Base-by-base conservation (phyloP, 2,888 invertebrate genomes). In the Drosophila sordidula region DNA sequence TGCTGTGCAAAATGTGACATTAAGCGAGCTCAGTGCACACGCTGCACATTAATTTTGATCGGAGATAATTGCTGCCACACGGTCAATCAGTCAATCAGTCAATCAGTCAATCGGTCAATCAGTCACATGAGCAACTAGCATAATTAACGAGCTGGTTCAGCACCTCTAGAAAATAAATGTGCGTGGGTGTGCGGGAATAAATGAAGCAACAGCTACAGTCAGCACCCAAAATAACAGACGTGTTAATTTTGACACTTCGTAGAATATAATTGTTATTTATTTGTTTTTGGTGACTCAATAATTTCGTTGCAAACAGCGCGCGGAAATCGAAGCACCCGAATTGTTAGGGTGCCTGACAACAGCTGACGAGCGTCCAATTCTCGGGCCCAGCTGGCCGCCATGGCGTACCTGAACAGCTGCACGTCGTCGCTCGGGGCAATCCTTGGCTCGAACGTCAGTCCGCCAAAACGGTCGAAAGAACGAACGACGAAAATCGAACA, bases 401-500 rank as follows among this genome's bases (percentile, higher is more conserved):
- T 74, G 62, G 84, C 74, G 65, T 79, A 83, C 87, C 84, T 83
- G 83, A 63, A 51, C 68, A 80, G 58, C 18, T 83, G 84, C 83
- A 83, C 83, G 83, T 83, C 87, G 78, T 25, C 80, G 42, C 64
- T 22, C 16, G 41, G 50, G 57, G 39, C 63, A 66, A 84, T 80
- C 75, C 82, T 79, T 44, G 47, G 46, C 34, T 44, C 45, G 39
- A 41, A 61, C 79, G 79, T 75, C 74, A 78, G 38, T 26, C 34
- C 39, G 36, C 59, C 59, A 61, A 61, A 54, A 55, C 25, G 47
- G 62, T 22, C 18, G 8, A 16, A 47, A 25, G 51, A 18, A 51
- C 18, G 25, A 25, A 36, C 9, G 9, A 41, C 38, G 44, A 22
- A 12, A 50, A 45, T 36, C 41, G 38, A 39, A 39, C 66, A 70